Evolutionary conservation across 1,140 invertebrate genomes (phyloP).

Genomic region (Rhynchophorus ferrugineus): DNA sequence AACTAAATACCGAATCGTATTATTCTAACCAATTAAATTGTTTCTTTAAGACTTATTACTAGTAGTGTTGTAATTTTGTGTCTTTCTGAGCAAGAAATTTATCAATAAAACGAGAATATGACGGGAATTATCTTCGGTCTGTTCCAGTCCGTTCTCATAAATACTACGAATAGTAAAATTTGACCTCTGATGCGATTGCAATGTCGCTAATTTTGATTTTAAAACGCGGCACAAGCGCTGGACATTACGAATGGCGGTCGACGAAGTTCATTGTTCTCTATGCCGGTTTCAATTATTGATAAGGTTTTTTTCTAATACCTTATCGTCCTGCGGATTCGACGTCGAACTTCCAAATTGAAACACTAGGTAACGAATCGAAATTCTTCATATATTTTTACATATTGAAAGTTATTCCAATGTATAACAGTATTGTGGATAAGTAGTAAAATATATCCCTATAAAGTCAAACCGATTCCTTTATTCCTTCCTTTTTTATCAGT

Average conservation of each 20-base stretch:
- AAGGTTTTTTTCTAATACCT: slow-evolving; percentile 4
- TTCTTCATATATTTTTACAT: too few relatives aligned
- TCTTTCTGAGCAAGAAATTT: background rate
- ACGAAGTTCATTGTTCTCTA: slow-evolving; percentile 41
- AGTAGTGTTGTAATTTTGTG: slow-evolving; percentile 6
- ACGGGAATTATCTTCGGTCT: background rate
- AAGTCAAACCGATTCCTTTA: too few relatives aligned
- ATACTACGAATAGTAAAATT: background rate
- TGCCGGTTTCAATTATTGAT: slow-evolving; percentile 25
- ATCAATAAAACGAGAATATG: background rate
- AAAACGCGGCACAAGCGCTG: slow-evolving; percentile 28
- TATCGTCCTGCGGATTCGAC: background rate
- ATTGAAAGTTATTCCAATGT: too few relatives aligned
- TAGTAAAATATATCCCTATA: too few relatives aligned
- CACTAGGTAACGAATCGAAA: too few relatives aligned
- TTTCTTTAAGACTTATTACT: slow-evolving; percentile 31
- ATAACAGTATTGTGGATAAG: too few relatives aligned
- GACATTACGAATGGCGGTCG: slow-evolving; percentile 38
- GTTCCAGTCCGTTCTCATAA: background rate
- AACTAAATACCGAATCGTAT: slow-evolving; percentile 38
- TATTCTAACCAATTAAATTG: slow-evolving; percentile 45
- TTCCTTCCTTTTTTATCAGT: too few relatives aligned
- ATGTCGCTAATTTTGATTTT: slow-evolving; percentile 31
- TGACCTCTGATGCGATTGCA: slow-evolving; percentile 27
- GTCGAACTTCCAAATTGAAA: too few relatives aligned